These are phyloP conservation scores for Cromileptes altivelis DNA, from an alignment of 2,113 vertebrate genomes.

Conservation along the genomic window DNA sequence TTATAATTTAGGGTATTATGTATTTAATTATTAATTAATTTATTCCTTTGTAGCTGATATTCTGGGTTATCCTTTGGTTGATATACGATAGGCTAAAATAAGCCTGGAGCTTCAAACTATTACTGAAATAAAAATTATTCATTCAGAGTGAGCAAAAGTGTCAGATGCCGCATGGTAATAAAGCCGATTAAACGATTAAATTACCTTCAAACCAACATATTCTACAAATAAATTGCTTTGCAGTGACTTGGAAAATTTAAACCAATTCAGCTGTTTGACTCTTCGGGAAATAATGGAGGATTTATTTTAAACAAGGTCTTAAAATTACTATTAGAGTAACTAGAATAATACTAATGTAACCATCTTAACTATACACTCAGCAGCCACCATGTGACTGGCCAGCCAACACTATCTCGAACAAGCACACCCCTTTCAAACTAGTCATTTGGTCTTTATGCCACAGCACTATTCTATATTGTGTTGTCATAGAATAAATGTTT, in stretches of 20 bases:
- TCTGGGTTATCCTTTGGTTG: no score
- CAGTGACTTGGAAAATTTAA: not conserved
- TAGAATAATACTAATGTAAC: not conserved
- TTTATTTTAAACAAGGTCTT: not conserved
- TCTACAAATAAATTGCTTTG: not conserved
- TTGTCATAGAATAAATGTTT: not conserved
- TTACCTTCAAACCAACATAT: not conserved
- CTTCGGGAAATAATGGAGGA: not conserved
- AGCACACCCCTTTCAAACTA: not conserved
- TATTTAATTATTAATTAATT: no score
- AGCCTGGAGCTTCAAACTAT: no score
- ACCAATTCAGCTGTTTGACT: not conserved
- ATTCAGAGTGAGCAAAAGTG: no score
- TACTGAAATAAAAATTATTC: no score
- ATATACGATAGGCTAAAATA: no score
- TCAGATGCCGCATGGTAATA: not conserved
- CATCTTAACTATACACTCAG: not conserved
- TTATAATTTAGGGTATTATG: no score
- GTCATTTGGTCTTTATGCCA: not conserved
- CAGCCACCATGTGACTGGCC: not conserved
- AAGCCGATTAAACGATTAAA: not conserved
- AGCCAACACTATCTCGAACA: not conserved
- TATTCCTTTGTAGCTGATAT: no score
- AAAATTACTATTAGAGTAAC: not conserved
- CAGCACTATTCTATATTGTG: not conserved